Evolutionary conservation across 2,888 invertebrate genomes (phyloP), one percentile per base, ranked within the genome.

Genomic region (Dinocampus coccinellae): DNA sequence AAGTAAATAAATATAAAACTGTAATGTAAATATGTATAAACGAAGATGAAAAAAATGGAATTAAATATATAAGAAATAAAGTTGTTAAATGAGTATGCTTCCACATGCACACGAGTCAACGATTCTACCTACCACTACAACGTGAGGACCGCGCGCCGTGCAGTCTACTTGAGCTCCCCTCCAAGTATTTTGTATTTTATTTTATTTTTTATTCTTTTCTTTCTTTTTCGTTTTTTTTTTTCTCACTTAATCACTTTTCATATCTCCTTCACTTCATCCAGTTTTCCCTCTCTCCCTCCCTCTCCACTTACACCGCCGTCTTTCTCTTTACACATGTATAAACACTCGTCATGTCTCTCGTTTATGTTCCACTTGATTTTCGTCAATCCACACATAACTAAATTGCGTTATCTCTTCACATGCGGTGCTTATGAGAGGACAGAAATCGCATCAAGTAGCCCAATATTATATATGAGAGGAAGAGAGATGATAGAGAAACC

Each of bases 151-250:
- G 57, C 78, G 57, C 84, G 85, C 85, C 85, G 82, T 84, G 85
- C 85, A 85, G 85, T 85, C 85, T 86, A 84, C 85, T 84, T 83
- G 84, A 72, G 73, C 69, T 74, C 75, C 75, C 63, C 63, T 47
- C 39, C 29, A 29, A 58, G 29, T 29, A 7, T 16, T 2, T 34
- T n/a, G n/a, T n/a, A n/a, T n/a, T 33, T 16, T 58, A n/a, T 55
- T 29, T 29, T 57, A 13, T n/a, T 29, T 53, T 53, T 42, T 9
- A 9, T n/a, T 53, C 34, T 3, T 33, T 57, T 69, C 71, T 70
- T 72, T 57, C 73, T 73, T 65, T 62, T 70, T 75, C 16, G 16
- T n/a, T 16, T 2, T 72, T 77, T 75, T 72, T 74, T 77, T 75
- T 34, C 34, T 34, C n/a, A n/a, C n/a, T n/a, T n/a, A n/a, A n/a